Percentiles rank a stretch among this genome's conserved stretches.
These are phyloP conservation scores for Drosophila crucigera DNA, from an alignment of 2,888 invertebrate species.

Conservation along the genomic window DNA sequence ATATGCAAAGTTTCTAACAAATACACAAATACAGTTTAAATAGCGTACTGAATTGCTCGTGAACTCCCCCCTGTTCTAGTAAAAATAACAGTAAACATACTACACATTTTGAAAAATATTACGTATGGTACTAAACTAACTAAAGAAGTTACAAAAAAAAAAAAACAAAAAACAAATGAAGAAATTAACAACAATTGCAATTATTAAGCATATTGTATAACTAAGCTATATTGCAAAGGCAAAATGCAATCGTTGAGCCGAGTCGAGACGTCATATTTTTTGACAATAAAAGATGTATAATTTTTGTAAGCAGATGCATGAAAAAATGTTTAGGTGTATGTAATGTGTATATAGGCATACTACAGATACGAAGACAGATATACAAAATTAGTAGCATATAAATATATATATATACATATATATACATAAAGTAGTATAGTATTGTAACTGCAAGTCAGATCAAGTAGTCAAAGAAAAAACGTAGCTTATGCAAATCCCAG, in stretches of 20 bases:
- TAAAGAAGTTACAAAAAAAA: constrained; percentile 20
- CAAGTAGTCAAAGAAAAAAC: constrained; percentile 28
- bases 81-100: constrained; percentile 9
- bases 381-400: constrained; percentile 43
- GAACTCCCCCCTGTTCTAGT: constrained; percentile 1
- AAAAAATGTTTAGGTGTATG: constrained; percentile 33
- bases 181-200: constrained; percentile 23
- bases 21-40: neutral
- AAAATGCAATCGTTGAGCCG: constrained; percentile 61
- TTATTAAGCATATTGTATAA: constrained; percentile 45
- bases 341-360: constrained; percentile 63
- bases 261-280: constrained; percentile 73
- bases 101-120: constrained; percentile 8
- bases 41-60: constrained; percentile 2
- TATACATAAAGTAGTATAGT: constrained; percentile 24
- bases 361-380: constrained; percentile 39
- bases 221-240: constrained; percentile 38
- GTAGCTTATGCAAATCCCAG: constrained; percentile 19
- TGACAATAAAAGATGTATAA: constrained; percentile 71
- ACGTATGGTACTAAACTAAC: constrained; percentile 27
- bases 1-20: constrained; percentile 19
- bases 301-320: constrained; percentile 32
- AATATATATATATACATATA: constrained; percentile 5
- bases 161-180: neutral
- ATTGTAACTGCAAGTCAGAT: constrained; percentile 41